Conservation (phyloP, 2,113 vertebrate species). For the Megalops atlanticus region DNA sequence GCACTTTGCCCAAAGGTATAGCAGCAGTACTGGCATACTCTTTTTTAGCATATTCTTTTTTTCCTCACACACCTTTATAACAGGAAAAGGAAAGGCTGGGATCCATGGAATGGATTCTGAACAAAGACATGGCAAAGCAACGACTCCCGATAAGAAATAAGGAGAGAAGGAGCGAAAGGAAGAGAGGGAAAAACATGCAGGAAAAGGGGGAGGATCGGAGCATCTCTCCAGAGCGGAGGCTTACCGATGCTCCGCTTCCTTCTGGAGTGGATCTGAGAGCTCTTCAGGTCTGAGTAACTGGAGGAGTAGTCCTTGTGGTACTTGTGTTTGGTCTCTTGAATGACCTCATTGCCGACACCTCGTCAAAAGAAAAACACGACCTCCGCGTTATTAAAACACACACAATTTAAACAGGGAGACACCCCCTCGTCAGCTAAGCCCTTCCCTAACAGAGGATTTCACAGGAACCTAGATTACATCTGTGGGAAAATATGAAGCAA, state of each 20-base stretch:
- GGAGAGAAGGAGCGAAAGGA: not conserved
- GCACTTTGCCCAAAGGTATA: too few species aligned
- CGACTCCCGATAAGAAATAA: too few species aligned
- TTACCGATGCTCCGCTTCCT: conserved; percentile 92
- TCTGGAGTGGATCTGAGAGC: conserved; percentile 82
- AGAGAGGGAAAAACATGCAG: too few species aligned
- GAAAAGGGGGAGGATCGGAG: not conserved
- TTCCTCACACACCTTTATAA: too few species aligned
- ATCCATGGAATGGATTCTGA: too few species aligned
- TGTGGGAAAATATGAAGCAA: not conserved
- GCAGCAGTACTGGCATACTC: too few species aligned
- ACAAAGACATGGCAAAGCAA: too few species aligned
- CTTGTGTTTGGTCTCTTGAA: conserved; percentile 78
- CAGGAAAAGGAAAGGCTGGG: too few species aligned
- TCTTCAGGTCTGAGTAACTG: conserved; percentile 80
- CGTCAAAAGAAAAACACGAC: conserved; percentile 57
- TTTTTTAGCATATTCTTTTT: too few species aligned
- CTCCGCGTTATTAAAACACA: conserved; percentile 55
- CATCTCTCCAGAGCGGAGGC: conserved; percentile 35
- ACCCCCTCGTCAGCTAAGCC: not conserved
- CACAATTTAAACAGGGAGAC: not conserved
- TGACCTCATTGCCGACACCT: conserved; percentile 83
- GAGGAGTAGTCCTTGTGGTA: conserved; percentile 69
- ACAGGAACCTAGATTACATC: not conserved
- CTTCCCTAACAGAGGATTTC: not conserved